Evolutionary conservation across 30 jellyfish, hydroid and myxozoan species (phyloP).

Genomic region (Aurelia aurita complex sp. Pacific): DNA sequence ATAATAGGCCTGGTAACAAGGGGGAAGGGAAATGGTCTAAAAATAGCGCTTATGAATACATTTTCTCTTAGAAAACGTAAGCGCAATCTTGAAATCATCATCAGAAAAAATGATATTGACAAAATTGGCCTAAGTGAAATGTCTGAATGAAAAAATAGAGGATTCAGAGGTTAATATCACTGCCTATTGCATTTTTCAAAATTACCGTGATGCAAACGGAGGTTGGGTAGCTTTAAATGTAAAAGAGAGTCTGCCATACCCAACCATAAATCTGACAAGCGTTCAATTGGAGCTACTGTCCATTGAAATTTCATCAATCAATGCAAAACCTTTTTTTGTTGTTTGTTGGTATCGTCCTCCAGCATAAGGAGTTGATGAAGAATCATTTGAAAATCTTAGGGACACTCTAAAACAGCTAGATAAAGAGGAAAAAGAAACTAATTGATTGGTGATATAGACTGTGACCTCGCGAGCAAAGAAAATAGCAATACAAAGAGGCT

Average conservation of each 20-base stretch:
- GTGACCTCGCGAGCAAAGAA: too few species aligned
- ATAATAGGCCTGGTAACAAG: slow-evolving; percentile 3
- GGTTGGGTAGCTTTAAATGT: not conserved
- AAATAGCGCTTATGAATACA: slow-evolving; percentile 9
- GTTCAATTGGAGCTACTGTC: slow-evolving; percentile 4
- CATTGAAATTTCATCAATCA: slow-evolving; percentile 5
- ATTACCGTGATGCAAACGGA: slow-evolving; percentile 8
- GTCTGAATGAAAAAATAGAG: slow-evolving; percentile 14
- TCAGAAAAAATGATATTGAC: not conserved
- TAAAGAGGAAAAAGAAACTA: too few species aligned
- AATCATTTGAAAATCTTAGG: too few species aligned
- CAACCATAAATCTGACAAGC: slow-evolving; percentile 10
- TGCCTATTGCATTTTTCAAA: slow-evolving; percentile 4
- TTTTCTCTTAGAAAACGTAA: slow-evolving; percentile 21
- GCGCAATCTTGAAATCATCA: slow-evolving; percentile 12
- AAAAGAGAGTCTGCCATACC: slow-evolving; percentile 22
- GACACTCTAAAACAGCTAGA: too few species aligned
- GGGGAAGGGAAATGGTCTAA: not conserved
- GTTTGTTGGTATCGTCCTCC: not conserved
- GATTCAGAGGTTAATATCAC: slow-evolving; percentile 10
- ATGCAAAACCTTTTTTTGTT: slow-evolving; percentile 7
- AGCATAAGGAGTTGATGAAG: too few species aligned
- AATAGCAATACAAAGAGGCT: too few species aligned
- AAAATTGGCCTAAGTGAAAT: slow-evolving; percentile 14
- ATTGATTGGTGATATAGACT: too few species aligned